Evolutionary conservation across 1,140 invertebrate genomes (phyloP).

Genomic region (Nasonia vitripennis): DNA sequence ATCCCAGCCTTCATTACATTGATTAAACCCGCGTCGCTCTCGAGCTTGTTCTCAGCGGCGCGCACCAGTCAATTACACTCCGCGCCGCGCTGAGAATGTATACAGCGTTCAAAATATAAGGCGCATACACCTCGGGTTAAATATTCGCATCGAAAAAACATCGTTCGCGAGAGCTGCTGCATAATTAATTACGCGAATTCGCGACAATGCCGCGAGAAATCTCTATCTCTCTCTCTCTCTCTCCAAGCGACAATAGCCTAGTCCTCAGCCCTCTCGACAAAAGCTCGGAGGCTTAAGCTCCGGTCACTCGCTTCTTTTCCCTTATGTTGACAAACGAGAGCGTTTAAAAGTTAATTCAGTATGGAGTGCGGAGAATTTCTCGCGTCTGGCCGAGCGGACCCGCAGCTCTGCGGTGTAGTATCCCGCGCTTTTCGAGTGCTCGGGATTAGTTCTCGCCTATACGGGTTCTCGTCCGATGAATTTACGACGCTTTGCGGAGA

Average conservation of each 20-base stretch:
- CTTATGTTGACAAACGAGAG: background rate
- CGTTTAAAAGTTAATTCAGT: constrained; percentile 34
- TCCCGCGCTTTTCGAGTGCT: background rate
- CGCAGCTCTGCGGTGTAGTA: background rate
- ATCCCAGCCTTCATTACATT: background rate
- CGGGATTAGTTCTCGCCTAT: background rate
- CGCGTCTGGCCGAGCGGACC: background rate
- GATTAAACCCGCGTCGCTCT: background rate
- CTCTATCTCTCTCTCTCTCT: no score
- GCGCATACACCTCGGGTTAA: no score
- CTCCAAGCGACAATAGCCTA: constrained; percentile 26
- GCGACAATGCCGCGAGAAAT: no score
- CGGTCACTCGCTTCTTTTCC: background rate
- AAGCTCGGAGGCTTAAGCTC: background rate
- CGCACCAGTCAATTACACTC: background rate
- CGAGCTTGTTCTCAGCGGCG: background rate
- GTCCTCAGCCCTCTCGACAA: background rate
- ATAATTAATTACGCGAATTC: no score
- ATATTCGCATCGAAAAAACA: background rate
- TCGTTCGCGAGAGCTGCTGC: background rate
- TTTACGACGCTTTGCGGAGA: no score
- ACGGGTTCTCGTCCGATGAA: no score
- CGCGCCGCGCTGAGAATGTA: no score
- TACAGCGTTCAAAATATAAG: no score
- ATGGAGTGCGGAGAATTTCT: no score